phyloP scores from a whole-genome alignment of 2,113 vertebrate species.

The Rhynchomys soricoides region DNA sequence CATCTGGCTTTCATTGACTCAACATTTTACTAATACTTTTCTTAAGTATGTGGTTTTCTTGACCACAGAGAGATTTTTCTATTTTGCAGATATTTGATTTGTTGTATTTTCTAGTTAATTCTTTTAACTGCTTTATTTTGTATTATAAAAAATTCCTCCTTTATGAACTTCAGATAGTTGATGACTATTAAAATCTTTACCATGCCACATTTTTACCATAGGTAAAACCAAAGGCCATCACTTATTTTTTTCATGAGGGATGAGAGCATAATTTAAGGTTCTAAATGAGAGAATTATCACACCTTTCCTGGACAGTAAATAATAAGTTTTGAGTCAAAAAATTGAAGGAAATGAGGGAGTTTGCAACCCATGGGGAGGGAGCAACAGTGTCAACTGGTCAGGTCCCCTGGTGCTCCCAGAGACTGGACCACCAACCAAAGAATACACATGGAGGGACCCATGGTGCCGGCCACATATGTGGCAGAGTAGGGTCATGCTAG shows the following conservation, averaged over 20 bases:
- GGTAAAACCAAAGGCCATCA: neutral
- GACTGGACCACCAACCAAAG: no score
- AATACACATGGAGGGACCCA: no score
- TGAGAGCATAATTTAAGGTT: constrained; percentile 33
- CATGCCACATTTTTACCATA: constrained; percentile 8
- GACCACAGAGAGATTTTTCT: constrained; percentile 35
- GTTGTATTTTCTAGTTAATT: constrained; percentile 31
- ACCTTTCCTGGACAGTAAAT: neutral
- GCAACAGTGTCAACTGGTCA: no score
- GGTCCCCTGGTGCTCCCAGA: no score
- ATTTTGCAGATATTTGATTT: constrained; percentile 28
- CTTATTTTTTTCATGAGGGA: constrained; percentile 35
- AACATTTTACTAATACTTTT: constrained; percentile 36
- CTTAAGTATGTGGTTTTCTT: constrained; percentile 21
- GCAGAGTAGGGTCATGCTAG: no score
- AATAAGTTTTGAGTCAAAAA: neutral
- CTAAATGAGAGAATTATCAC: neutral
- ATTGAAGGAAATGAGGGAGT: no score
- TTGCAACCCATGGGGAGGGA: no score
- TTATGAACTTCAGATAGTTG: neutral
- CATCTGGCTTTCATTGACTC: neutral
- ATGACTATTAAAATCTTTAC: neutral
- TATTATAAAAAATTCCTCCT: constrained; percentile 33
- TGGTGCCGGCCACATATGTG: no score
- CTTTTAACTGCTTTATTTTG: constrained; percentile 51